These are phyloP conservation scores for Melanostoma scalare DNA, from an alignment of 2,888 invertebrate species.

Conservation along the genomic window DNA sequence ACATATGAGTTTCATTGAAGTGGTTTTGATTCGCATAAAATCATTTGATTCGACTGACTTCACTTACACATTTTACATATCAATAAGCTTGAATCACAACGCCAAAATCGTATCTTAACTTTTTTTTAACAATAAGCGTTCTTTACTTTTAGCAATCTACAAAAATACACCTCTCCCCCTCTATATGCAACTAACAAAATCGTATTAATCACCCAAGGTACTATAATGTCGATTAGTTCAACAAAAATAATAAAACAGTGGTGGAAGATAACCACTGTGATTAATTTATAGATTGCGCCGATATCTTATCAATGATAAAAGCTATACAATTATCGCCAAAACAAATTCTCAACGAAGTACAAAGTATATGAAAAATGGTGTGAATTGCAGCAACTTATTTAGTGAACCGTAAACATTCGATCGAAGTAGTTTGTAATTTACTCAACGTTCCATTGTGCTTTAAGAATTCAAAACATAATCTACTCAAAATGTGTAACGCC, in stretches of 20 bases:
- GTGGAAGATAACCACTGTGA: neutral
- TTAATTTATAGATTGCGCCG: neutral
- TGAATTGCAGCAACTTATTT: constrained; percentile 27
- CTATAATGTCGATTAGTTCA: no score
- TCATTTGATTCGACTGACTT: no score
- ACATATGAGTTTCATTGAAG: neutral
- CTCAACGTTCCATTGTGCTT: neutral
- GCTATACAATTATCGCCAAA: constrained; percentile 9
- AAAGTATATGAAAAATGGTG: constrained; percentile 28
- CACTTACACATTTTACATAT: neutral
- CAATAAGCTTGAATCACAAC: neutral
- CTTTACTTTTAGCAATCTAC: no score
- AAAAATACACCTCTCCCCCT: no score
- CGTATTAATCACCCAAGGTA: no score
- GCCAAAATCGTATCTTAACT: no score
- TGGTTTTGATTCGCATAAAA: no score
- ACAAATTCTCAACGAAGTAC: constrained; percentile 7
- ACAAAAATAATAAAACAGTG: no score
- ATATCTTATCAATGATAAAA: constrained; percentile 38
- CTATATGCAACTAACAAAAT: no score
- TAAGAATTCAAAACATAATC: constrained; percentile 2
- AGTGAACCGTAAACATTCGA: constrained; percentile 55
- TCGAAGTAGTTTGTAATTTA: constrained; percentile 29
- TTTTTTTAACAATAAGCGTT: no score
- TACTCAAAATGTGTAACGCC: constrained; percentile 77